Base-by-base conservation (phyloP, 2,113 vertebrate genomes). In the Pontoporia blainvillei region DNA sequence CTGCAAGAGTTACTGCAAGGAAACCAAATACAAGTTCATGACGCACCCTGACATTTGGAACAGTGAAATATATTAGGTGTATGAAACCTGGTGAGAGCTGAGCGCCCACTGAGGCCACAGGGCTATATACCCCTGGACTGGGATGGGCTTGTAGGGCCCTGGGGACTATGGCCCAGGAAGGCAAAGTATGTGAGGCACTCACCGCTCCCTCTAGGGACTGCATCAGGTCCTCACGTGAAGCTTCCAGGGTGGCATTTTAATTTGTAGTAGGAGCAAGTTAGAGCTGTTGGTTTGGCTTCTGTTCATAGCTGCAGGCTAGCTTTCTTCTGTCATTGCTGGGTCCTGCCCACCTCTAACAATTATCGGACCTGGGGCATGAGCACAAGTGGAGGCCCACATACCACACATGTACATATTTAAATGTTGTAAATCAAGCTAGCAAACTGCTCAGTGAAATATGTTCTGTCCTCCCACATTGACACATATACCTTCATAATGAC, bases 361-460 rank as follows among this genome's bases (percentile, higher is more conserved):
- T 31, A 34, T 0, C 15, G 10, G 82, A 41, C 91, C 93, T 36
- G 46, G n/a, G 39, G 81, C 91, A 31, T 2, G 14, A 90, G 27
- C 6, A 21, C 71, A 36, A 78, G n/a, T n/a, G 14, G 59, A 69
- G 71, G 18, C 21, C 85, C 36, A 72, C 85, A 64, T 82, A 81
- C 93, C 71, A 10, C 86, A 49, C 0, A 1, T 62, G 61, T 9
- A 52, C 96, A 78, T 87, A 75, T 90, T 90, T 95, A 44, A 67
- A 72, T 85, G 91, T 44, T 72, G 36, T 93, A 96, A 93, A 95
- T 96, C 95, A 95, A 44, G 59, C 52, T 36, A 46, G 41, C 23
- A 73, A 75, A 83, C 64, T 72, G 29, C 64, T 59, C 86, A 61
- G 15, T 73, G 73, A 94, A 83, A 89, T 90, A 71, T 93, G 57